A percentile compares a stretch with the other conserved stretches of the same genome.
These are phyloP conservation scores for Ranitomeya variabilis DNA, from an alignment of 2,113 vertebrate species.

Conservation along the genomic window DNA sequence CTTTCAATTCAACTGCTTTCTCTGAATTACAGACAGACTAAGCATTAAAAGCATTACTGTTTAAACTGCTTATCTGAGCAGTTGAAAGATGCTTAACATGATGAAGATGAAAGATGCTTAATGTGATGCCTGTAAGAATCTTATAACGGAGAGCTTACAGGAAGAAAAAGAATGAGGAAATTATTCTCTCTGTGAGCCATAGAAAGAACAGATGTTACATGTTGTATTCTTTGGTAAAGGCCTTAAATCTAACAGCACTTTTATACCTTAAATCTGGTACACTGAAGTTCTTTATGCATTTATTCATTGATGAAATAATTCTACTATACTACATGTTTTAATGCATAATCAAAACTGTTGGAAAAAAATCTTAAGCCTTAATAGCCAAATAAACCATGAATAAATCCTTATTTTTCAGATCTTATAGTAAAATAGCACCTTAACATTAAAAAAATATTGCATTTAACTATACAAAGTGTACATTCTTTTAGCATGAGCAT, in stretches of 20 bases:
- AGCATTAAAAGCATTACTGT: conserved; percentile 58
- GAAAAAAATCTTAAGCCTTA: not conserved
- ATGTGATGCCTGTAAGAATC: conserved; percentile 59
- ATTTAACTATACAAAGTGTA: too few relatives aligned
- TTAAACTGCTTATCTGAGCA: conserved; percentile 59
- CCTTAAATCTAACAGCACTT: conserved; percentile 53
- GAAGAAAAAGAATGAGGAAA: conserved; percentile 55
- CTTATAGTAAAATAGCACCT: not conserved
- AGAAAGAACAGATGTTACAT: conserved; percentile 57
- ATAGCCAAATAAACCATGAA: not conserved
- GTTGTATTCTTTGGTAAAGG: conserved; percentile 56
- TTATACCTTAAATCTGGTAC: conserved; percentile 46
- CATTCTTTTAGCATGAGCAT: too few relatives aligned
- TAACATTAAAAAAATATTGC: too few relatives aligned
- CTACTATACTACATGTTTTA: not conserved
- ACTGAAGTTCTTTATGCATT: conserved; percentile 5
- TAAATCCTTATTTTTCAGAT: not conserved
- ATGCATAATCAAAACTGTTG: not conserved
- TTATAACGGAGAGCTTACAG: conserved; percentile 57
- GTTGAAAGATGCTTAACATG: conserved; percentile 59
- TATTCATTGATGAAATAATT: conserved; percentile 17
- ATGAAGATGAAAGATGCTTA: conserved; percentile 59
- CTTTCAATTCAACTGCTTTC: conserved; percentile 54
- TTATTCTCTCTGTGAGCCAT: conserved; percentile 55
- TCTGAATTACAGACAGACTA: conserved; percentile 51